Percentiles rank a stretch among this genome's conserved stretches.
phyloP scores from a whole-genome alignment of 2,113 vertebrate genomes.

The Macroglossus sobrinus region DNA sequence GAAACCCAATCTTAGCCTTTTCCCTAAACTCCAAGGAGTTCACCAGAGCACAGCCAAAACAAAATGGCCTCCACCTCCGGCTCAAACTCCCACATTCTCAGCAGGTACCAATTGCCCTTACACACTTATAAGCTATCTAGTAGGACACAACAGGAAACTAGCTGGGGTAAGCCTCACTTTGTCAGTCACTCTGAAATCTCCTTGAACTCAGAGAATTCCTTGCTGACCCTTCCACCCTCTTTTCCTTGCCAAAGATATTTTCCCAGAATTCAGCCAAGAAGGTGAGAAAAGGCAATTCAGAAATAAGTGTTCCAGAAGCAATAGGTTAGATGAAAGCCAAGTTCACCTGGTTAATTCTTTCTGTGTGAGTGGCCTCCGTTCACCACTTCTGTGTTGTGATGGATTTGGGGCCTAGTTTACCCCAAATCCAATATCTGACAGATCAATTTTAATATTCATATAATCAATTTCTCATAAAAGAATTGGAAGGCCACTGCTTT shows the following conservation, averaged over 20 bases:
- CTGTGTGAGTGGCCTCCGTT: background rate
- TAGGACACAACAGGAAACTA: background rate
- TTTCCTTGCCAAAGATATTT: no score
- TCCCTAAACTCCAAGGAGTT: background rate
- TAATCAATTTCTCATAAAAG: background rate
- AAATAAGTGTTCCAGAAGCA: background rate
- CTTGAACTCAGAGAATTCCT: background rate
- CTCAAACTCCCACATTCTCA: background rate
- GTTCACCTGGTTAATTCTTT: background rate
- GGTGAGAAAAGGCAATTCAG: background rate
- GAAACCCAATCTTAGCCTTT: background rate
- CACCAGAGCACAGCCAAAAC: no score
- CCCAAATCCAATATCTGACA: background rate
- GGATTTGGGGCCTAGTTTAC: background rate
- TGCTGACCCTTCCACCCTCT: background rate
- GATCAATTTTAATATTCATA: background rate
- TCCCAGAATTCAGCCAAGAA: background rate
- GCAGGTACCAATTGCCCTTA: background rate
- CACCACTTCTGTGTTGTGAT: background rate
- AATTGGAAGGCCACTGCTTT: background rate
- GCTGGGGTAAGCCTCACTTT: background rate
- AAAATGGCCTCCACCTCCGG: background rate
- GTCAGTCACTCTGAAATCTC: background rate
- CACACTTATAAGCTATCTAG: no score
- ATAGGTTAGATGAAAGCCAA: background rate